These are phyloP conservation scores for Turdus rufiventris DNA, from an alignment of 2,113 vertebrate species.

Conservation along the genomic window DNA sequence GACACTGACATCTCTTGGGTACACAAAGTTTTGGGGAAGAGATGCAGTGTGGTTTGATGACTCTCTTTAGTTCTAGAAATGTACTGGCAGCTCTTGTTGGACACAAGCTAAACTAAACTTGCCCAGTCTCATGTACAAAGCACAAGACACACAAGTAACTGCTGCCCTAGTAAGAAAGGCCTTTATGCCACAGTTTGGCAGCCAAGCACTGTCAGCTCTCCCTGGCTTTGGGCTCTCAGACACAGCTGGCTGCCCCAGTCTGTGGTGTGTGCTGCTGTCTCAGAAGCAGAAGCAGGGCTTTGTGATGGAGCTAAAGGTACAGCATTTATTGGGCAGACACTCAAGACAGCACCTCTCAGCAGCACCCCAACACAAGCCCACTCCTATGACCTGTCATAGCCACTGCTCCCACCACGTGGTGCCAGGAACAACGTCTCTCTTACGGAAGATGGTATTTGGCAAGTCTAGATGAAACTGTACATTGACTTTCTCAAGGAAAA, in stretches of 20 bases:
- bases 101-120: background rate
- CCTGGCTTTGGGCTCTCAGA: background rate
- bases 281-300: background rate
- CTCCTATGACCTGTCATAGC: background rate
- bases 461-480: background rate
- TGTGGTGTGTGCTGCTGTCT: background rate
- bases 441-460: background rate
- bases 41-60: background rate
- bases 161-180: background rate
- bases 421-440: background rate
- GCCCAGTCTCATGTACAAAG: background rate
- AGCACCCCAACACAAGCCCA: background rate
- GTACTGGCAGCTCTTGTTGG: background rate
- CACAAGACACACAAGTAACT: background rate
- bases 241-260: background rate
- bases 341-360: background rate
- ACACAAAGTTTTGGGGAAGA: background rate
- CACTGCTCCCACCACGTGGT: background rate
- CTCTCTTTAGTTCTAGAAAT: background rate
- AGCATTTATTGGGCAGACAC: background rate
- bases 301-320: background rate
- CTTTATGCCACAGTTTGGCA: background rate
- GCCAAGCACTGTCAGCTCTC: background rate
- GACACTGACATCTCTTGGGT: background rate
- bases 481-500: background rate